Evolutionary conservation across 2,113 vertebrate genomes (phyloP), one percentile per base, ranked within the genome.

Genomic region (Nettapus auritus): DNA sequence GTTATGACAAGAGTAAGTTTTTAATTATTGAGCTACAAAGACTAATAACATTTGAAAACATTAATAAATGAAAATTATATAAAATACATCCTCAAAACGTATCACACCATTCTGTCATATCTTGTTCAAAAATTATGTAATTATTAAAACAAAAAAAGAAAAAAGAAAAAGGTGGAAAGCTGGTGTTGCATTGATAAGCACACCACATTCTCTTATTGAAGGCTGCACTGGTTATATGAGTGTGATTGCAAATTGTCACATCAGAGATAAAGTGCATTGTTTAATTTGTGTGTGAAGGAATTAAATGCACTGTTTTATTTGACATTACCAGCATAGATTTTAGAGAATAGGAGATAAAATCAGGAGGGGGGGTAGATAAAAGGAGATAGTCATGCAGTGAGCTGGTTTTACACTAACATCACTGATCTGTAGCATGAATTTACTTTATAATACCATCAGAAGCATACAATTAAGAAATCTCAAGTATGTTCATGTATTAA

Each of bases 21-120:
- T 90, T 63, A 87, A 85, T 77, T 67, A 82, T 76, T 71, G 53
- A 89, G 67, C 62, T 92, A 83, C 82, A 95, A 94, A 94, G 52
- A 92, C 93, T 95, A 91, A 93, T 85, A 82, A 84, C 57, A 86
- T 87, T 93, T 93, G 28, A 80, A 91, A 95, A 91, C 53, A 91
- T 91, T 93, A 69, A 93, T 89, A 82, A 91, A 86, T 82, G 40
- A 70, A 82, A 71, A 63, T 74, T 44, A 91, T 68, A 86, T 91
- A 82, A 70, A 84, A 91, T 52, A 21, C 62, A 90, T 91, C 26
- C 12, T 55, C 60, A 78, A 74, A 73, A 91, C 92, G 74, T 80
- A 38, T 71, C 69, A 92, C 40, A 79, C 4, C 31, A n/a, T 92
- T 57, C 52, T 88, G 57, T 75, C 38, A 81, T 59, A 77, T 92